phyloP scores from a whole-genome alignment of 2,888 invertebrate genomes.

The Aporophyla lueneburgensis region DNA sequence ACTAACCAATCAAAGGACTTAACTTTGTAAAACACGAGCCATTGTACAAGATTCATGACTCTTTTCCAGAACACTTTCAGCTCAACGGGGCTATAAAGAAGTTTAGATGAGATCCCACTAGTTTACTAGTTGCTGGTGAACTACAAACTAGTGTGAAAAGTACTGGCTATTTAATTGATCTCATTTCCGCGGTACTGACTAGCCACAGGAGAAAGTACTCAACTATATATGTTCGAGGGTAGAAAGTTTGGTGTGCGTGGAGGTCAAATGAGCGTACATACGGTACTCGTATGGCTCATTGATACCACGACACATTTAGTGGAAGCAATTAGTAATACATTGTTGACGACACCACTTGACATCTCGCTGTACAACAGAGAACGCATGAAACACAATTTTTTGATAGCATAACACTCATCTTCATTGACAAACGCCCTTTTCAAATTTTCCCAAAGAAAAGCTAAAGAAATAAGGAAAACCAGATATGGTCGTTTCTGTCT shows the following conservation, averaged over 20 bases:
- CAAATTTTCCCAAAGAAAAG: background rate
- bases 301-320: background rate
- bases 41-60: conserved; percentile 30
- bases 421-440: background rate
- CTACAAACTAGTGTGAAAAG: conserved; percentile 24
- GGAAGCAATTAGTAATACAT: background rate
- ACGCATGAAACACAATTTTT: too few species aligned
- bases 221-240: conserved; percentile 1
- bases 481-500: background rate
- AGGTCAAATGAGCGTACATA: background rate
- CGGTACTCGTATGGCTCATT: background rate
- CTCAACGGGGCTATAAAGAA: conserved; percentile 21
- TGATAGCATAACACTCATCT: background rate
- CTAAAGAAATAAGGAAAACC: background rate
- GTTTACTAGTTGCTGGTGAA: conserved; percentile 26
- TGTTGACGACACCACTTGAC: too few species aligned
- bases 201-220: background rate
- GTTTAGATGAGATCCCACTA: conserved; percentile 51
- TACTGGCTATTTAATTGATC: conserved; percentile 6
- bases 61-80: conserved; percentile 18
- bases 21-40: conserved; percentile 32
- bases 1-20: conserved; percentile 24
- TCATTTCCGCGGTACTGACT: background rate
- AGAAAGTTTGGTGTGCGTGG: background rate
- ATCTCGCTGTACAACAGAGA: too few species aligned